A percentile compares a stretch with the other conserved stretches of the same genome.
Conservation (phyloP, 2,888 invertebrate species). For the Thymelicus sylvestris region DNA sequence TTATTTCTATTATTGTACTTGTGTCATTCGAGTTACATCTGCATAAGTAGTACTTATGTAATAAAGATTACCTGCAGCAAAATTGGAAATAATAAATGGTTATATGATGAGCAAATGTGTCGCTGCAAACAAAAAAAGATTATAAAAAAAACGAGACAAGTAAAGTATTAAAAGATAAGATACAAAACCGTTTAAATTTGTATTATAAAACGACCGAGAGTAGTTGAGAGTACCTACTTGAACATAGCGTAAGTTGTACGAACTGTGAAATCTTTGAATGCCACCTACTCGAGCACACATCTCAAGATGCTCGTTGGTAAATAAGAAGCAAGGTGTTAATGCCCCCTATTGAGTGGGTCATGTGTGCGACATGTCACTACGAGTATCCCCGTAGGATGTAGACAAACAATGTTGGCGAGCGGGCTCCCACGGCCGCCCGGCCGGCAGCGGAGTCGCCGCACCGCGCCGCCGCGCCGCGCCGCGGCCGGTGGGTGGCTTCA, state of each 20-base stretch:
- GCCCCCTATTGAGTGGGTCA: conserved; percentile 36
- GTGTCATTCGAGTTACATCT: neutral
- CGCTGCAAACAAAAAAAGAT: too few species aligned
- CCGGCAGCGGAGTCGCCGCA: conserved; percentile 17
- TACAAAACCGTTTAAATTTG: too few species aligned
- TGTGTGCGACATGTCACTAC: conserved; percentile 53
- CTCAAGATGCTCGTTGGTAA: conserved; percentile 43
- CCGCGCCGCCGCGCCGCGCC: too few species aligned
- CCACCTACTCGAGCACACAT: conserved; percentile 37
- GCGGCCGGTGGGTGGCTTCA: conserved; percentile 45
- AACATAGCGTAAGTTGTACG: neutral
- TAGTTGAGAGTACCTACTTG: neutral
- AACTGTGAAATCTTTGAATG: conserved; percentile 16
- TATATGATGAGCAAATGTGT: too few species aligned
- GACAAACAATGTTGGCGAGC: conserved; percentile 51
- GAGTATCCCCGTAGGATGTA: conserved; percentile 53
- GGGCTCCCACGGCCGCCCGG: conserved; percentile 47
- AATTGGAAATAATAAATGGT: too few species aligned
- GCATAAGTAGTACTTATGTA: too few species aligned
- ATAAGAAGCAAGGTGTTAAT: conserved; percentile 33
- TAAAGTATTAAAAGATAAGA: too few species aligned
- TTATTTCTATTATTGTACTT: conserved; percentile 41
- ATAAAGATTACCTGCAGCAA: too few species aligned
- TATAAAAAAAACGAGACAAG: too few species aligned
- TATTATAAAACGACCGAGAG: conserved; percentile 6